Percentiles rank a stretch among this genome's conserved stretches.
Evolutionary conservation across 2,888 invertebrate genomes (phyloP).

Genomic region (Agrilus biguttatus): DNA sequence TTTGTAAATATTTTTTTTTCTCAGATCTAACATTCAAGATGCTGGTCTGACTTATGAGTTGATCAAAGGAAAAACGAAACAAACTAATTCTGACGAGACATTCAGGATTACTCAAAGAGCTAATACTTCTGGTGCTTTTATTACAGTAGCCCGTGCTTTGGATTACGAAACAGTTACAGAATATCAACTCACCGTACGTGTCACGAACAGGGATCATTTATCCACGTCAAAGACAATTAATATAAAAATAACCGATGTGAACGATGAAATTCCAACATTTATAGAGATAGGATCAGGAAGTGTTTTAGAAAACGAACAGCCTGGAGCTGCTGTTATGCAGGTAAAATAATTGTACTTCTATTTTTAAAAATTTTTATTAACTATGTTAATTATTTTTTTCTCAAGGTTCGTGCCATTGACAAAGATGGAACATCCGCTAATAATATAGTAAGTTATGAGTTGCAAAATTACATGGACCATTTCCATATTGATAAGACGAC

Average conservation of each 20-base stretch:
- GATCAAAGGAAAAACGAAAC: conserved; percentile 68
- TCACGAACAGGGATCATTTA: conserved; percentile 65
- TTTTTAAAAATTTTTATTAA: background rate
- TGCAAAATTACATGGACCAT: conserved; percentile 53
- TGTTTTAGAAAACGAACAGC: conserved; percentile 71
- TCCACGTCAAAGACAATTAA: conserved; percentile 66
- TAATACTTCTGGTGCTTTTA: conserved; percentile 53
- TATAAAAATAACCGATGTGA: conserved; percentile 73
- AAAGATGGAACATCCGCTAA: conserved; percentile 71
- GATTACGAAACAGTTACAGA: conserved; percentile 77
- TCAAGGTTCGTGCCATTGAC: conserved; percentile 55
- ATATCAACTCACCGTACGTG: conserved; percentile 70
- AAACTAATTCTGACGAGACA: conserved; percentile 70
- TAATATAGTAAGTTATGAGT: conserved; percentile 68
- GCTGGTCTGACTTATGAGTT: conserved; percentile 67
- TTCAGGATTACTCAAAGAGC: conserved; percentile 48
- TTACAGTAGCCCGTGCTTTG: conserved; percentile 60
- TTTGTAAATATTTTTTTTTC: conserved; percentile 4
- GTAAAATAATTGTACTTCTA: conserved; percentile 26
- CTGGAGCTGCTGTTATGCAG: conserved; percentile 76
- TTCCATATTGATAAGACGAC: conserved; percentile 74
- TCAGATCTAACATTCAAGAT: conserved; percentile 60
- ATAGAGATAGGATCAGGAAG: conserved; percentile 68
- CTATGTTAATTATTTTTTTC: background rate
- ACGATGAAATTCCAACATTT: conserved; percentile 81